These are phyloP conservation scores for Cotesia vestalis DNA, from an alignment of 1,140 invertebrate species.

Conservation along the genomic window DNA sequence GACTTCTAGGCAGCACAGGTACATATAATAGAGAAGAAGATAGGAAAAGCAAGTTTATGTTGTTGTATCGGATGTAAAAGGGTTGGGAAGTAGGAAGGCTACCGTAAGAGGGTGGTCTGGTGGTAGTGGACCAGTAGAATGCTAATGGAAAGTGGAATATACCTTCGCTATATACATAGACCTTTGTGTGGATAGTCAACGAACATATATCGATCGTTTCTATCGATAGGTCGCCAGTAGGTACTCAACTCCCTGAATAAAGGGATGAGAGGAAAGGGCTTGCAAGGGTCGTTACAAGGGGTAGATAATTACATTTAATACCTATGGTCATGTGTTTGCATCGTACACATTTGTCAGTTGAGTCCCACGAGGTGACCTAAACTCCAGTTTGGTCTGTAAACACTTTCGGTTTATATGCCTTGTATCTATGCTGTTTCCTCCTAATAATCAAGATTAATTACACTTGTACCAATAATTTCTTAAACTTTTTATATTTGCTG, in stretches of 20 bases:
- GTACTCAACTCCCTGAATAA: slow-evolving; percentile 39
- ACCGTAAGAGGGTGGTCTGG: slow-evolving; percentile 20
- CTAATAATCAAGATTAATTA: background rate
- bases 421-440: slow-evolving; percentile 2
- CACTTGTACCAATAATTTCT: too few species aligned
- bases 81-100: slow-evolving; percentile 2
- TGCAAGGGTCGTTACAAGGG: slow-evolving; percentile 45
- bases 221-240: slow-evolving; percentile 52
- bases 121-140: slow-evolving; percentile 35
- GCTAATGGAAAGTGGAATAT: slow-evolving; percentile 55
- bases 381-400: slow-evolving; percentile 13
- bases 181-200: slow-evolving; percentile 19
- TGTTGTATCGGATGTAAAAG: background rate
- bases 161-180: slow-evolving; percentile 20
- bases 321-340: slow-evolving; percentile 61
- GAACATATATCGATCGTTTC: slow-evolving; percentile 44
- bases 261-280: slow-evolving; percentile 26
- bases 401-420: slow-evolving; percentile 14
- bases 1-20: slow-evolving; percentile 41
- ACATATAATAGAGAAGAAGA: slow-evolving; percentile 5
- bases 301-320: slow-evolving; percentile 64
- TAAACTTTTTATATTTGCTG: too few species aligned
- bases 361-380: slow-evolving; percentile 22
- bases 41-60: slow-evolving; percentile 20
- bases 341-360: slow-evolving; percentile 53